Base-by-base conservation (phyloP, 53 echinoderm and acorn worm genomes). In the Echinometra lucunter region DNA sequence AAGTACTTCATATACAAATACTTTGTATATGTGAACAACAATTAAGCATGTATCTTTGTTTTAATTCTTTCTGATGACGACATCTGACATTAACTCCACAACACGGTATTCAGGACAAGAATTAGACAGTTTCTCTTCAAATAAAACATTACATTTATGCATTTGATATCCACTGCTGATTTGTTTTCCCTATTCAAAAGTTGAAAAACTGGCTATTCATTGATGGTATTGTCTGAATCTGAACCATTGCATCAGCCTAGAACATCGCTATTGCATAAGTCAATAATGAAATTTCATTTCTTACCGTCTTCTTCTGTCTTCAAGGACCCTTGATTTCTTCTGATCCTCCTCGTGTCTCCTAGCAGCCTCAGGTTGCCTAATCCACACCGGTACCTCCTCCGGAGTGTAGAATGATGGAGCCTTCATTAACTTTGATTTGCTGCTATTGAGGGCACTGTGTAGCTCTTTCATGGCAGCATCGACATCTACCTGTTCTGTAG, bases 391-490 rank as follows among this genome's bases (percentile, higher is more conserved):
- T 17, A 75, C 87, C 70, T 96, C 95, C 92, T 97, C 97, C 35
- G 96, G 96, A 30, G 97, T 95, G 88, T 97, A 97, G 92, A 97
- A 97, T 25, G 98, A 96, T 10, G 98, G 98, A 23, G 96, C 95
- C 74, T 98, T 98, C 98, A 96, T 95, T 18, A 97, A 94, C 27
- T 97, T 97, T 18, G 95, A 94, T 90, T 97, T 97, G 95, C 96
- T 97, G 67, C 95, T 96, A 45, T 92, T 91, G 66, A 96, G 92
- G 63, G 96, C 97, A 19, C 94, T 95, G 88, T 97, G 95, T n/a
- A 98, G 89, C 90, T 98, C 98, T 90, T 96, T 95, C 98, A 98
- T 98, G 57, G 98, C 94, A 92, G 96, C 96, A 21, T 97, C 94
- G 28, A 97, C 95, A 66, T 97, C 96, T 34, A 96, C 98, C 66